Base-by-base conservation (phyloP, 2,797 vertebrate genomes). In the Falco biarmicus region DNA sequence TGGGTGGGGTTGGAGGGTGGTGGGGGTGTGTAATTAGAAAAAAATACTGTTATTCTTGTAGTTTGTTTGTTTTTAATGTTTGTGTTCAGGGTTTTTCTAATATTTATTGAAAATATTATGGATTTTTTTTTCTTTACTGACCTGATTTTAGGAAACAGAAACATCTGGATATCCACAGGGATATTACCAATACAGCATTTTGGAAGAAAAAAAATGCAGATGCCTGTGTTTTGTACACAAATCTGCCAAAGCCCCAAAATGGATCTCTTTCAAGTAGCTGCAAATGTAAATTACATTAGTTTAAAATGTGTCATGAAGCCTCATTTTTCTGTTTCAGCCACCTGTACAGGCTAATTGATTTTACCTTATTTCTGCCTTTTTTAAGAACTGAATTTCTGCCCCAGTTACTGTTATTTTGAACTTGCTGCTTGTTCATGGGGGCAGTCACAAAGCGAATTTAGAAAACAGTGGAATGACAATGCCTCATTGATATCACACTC, bases 401-500 rank as follows among this genome's bases (percentile, higher is more conserved):
- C 65, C 26, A 63, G 79, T 57, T 63, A 45, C 32, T 37, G 60
- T 48, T 85, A 41, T 25, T 90, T 69, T 79, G 91, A 90, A 77
- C 70, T 76, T 70, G 24, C 50, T 93, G 37, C 60, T 71, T 93
- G 48, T 39, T 84, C 51, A 28, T 2, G 12, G 78, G 50, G 89
- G 37, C 5, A 94, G 61, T 25, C 64, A 78, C 41, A 71, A 71
- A 75, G 65, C 59, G 82, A 81, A 53, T 63, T 70, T 51, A 77
- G 75, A 63, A 88, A 91, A 63, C 43, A 79, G 63, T 89, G 47
- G 56, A 53, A 53, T 90, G 74, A 76, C 84, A 89, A 28, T 8
- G 45, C 59, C 74, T 91, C 26, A 31, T 34, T 76, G 85, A 93
- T 94, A 93, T 89, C 76, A 50, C 87, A 94, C 93, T 94, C 81